These are phyloP conservation scores for Haliaeetus leucogaster DNA, from an alignment of 2,113 vertebrate genomes.

Conservation along the genomic window DNA sequence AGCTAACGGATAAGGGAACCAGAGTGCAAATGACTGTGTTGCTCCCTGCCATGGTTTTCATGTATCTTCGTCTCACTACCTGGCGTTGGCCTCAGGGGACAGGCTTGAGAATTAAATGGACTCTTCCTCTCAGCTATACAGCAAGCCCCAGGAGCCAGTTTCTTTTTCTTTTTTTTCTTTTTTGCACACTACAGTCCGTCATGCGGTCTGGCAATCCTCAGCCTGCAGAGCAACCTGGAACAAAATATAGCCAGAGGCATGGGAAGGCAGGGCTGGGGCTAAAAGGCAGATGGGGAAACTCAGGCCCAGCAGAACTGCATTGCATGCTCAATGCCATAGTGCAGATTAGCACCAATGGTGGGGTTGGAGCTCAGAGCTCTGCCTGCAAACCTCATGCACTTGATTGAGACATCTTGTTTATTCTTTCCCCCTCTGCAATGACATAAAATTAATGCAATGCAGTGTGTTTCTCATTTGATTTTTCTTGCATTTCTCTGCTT, in stretches of 20 bases:
- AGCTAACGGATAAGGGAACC: not conserved
- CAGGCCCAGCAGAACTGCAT: not conserved
- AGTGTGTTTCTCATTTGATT: not conserved
- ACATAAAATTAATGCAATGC: not conserved
- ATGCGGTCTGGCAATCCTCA: not conserved
- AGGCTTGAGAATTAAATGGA: constrained; percentile 10
- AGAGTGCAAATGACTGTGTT: constrained; percentile 7
- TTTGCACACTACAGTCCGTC: not conserved
- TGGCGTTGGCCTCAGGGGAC: not conserved
- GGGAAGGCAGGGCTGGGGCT: not conserved
- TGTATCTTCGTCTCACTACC: not conserved
- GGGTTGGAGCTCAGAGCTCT: not conserved
- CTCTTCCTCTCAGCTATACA: not conserved
- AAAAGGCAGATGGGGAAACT: not conserved
- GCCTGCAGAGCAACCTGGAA: not conserved
- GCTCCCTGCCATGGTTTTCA: not conserved
- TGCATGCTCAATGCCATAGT: accelerated
- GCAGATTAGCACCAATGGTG: not conserved
- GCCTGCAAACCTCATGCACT: not conserved
- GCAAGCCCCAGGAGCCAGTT: not conserved
- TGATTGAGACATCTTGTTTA: not conserved
- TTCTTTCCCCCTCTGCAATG: not conserved
- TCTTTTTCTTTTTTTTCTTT: not conserved
- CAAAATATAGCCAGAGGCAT: not conserved
- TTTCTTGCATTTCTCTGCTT: not conserved